phyloP scores from a whole-genome alignment of 2,113 vertebrate species.

The Myiozetetes cayanensis region DNA sequence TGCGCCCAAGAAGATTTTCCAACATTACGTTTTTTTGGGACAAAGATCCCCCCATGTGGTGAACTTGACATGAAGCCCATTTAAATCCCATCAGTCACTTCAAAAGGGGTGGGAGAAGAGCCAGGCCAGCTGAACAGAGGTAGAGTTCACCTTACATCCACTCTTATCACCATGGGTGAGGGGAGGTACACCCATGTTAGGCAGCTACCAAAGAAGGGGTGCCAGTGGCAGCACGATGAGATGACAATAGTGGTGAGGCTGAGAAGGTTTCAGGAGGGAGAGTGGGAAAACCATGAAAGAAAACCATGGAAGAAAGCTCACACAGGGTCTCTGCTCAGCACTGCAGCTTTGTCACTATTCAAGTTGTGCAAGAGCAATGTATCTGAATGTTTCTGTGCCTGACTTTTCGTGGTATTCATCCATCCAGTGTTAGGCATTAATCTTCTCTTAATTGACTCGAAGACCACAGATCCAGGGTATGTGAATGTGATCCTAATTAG shows the following conservation, averaged over 20 bases:
- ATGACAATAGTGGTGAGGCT: background rate
- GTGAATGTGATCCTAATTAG: constrained; percentile 49
- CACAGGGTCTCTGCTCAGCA: background rate
- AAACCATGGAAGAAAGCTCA: background rate
- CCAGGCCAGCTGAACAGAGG: background rate
- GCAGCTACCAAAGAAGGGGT: background rate
- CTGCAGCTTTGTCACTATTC: background rate
- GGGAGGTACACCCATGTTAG: background rate
- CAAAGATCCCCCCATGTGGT: background rate
- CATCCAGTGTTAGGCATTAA: background rate
- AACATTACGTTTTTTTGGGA: background rate
- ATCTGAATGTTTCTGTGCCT: background rate
- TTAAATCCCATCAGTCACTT: background rate
- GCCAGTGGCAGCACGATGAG: background rate
- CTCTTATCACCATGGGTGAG: background rate
- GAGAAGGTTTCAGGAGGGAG: background rate
- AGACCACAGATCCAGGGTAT: background rate
- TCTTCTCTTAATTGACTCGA: background rate
- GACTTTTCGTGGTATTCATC: background rate
- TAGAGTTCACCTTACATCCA: background rate
- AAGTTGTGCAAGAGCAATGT: background rate
- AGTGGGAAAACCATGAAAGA: background rate
- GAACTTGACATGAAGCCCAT: background rate
- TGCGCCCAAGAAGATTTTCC: background rate
- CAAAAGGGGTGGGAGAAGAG: background rate